Evolutionary conservation across 2,113 vertebrate genomes (phyloP), one percentile per base, ranked within the genome.

Genomic region (Xenopus borealis): DNA sequence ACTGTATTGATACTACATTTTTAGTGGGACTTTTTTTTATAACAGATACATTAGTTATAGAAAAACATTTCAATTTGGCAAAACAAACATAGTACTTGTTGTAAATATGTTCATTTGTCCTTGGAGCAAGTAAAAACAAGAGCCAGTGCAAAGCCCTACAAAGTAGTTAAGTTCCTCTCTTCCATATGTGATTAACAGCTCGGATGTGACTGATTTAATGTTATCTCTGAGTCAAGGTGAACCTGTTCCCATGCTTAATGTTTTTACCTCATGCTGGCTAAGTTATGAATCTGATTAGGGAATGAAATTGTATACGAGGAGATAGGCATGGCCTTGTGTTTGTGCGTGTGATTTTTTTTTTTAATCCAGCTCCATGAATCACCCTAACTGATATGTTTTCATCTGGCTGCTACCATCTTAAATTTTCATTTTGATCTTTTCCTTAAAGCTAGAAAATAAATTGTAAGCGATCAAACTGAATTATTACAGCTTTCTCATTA

Each of bases 261-360:
- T 88, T 82, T 86, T 82, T 44, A 40, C 83, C 67, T 79, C 82
- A 83, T 88, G 77, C 19, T 63, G 46, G 69, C 81, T 71, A 85
- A 88, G 85, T 88, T 88, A 81, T 81, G 79, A 82, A 84, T 85
- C 81, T 82, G 84, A 86, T 82, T 88, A 83, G 83, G 82, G 85
- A 88, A 86, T 83, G 76, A 85, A 82, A 86, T 80, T 87, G 78
- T 72, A 79, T 82, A 45, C 27, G 10, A 45, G 14, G 10, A 63
- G 62, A 45, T 65, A 44, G 5, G 9, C 46, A 65, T 19, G 33
- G n/a, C n/a, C 63, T 65, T 65, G 40, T 65, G 9, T 45, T n/a
- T 17, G 40, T 17, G 9, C 16, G 62, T 14, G 17, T 44, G 7
- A n/a, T 14, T 12, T 17, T 44, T 40, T 10, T 63, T n/a, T 19